Conservation (phyloP, 53 echinoderm and acorn worm species). For the Antedon mediterranea region DNA sequence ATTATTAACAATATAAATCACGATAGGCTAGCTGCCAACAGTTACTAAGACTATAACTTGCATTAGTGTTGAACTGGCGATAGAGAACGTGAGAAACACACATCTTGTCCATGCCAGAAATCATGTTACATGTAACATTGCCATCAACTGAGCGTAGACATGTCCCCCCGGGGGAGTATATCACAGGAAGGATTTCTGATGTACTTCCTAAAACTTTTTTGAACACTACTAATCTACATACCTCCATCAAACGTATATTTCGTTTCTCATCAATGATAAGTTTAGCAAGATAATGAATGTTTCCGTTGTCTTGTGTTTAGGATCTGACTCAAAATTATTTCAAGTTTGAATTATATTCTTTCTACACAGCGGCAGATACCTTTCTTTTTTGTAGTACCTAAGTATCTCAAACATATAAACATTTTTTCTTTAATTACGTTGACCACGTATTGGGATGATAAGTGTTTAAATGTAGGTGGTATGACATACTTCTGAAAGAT, state of each 20-base stretch:
- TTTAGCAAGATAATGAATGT: not conserved
- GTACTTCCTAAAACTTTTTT: not conserved
- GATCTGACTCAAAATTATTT: not conserved
- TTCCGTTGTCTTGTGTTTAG: not conserved
- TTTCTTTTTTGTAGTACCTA: too few species aligned
- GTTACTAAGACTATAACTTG: too few species aligned
- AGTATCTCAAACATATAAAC: too few species aligned
- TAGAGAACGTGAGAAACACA: not conserved
- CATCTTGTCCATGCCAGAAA: not conserved
- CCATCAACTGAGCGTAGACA: not conserved
- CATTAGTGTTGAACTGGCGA: not conserved
- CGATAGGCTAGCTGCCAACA: too few species aligned
- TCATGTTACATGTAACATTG: not conserved
- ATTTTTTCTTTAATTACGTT: too few species aligned
- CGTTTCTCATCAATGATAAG: not conserved
- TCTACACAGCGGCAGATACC: not conserved
- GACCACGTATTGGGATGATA: not conserved
- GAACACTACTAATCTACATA: not conserved
- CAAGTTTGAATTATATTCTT: not conserved
- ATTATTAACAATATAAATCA: too few species aligned
- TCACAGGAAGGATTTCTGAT: not conserved
- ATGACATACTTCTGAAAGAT: not conserved
- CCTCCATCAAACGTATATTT: not conserved
- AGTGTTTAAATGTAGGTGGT: not conserved
- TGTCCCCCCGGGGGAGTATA: not conserved